Evolutionary conservation across 2,888 invertebrate genomes (phyloP).

Genomic region (Autographa pulchrina): DNA sequence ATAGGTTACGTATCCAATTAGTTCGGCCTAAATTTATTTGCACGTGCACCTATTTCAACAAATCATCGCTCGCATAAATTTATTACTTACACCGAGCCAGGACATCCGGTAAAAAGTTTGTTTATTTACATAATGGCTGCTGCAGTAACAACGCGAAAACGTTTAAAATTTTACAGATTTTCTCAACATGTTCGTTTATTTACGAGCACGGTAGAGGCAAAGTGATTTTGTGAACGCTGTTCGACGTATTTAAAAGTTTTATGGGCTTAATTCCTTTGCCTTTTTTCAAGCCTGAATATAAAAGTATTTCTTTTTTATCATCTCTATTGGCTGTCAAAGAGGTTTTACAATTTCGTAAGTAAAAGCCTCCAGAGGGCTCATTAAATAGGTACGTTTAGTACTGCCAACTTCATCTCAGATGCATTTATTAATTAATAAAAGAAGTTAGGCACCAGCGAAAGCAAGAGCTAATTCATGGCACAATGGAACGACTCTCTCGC

Average conservation of each 20-base stretch:
- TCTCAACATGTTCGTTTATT: slow-evolving; percentile 43
- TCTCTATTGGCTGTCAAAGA: background rate
- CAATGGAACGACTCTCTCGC: too few relatives aligned
- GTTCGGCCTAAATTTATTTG: background rate
- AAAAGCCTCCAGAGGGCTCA: background rate
- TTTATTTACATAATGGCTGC: background rate
- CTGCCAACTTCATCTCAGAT: too few relatives aligned
- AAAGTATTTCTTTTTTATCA: background rate
- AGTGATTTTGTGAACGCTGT: slow-evolving; percentile 41
- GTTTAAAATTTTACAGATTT: slow-evolving; percentile 26
- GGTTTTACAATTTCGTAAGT: background rate
- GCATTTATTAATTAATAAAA: too few relatives aligned
- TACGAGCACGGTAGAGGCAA: slow-evolving; percentile 22
- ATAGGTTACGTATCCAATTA: background rate
- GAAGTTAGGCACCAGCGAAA: too few relatives aligned
- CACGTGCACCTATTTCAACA: background rate
- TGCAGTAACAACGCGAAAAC: slow-evolving; percentile 9
- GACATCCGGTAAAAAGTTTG: slow-evolving; percentile 1
- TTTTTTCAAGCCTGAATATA: slow-evolving; percentile 15
- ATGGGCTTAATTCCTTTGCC: slow-evolving; percentile 27
- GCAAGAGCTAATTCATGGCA: too few relatives aligned
- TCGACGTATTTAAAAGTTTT: slow-evolving; percentile 33
- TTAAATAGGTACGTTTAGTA: too few relatives aligned
- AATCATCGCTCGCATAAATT: background rate
- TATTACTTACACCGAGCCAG: background rate